Base-by-base conservation (phyloP, 2,797 vertebrate species). In the Sebastes wilsoni region DNA sequence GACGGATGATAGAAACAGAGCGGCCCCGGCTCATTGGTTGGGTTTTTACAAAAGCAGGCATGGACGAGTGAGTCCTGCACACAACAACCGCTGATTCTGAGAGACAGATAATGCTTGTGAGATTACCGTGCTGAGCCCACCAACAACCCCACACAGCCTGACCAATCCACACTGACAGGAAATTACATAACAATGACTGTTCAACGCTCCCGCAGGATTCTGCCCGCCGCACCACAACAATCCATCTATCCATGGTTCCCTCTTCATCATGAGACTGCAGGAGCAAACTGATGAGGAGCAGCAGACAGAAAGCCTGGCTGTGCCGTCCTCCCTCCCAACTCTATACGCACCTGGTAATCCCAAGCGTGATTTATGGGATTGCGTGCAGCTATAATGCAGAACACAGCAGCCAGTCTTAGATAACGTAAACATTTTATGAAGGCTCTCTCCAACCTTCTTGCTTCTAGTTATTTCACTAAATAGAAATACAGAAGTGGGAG, bases 171-270 rank as follows among this genome's bases (percentile, higher is more conserved):
- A 12, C 79, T 2, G 42, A 89, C 75, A 85, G 91, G 80, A 91
- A 91, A 92, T 95, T 94, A 92, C 80, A 89, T 94, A 95, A 95
- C 81, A 83, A 82, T 81, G 88, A 89, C 68, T 69, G 82, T 80
- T 86, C 87, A 84, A 80, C 79, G 16, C 79, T 87, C 85, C 70
- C 34, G n/a, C 71, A 81, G 75, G 84, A 77, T 86, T 84, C 82
- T 73, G 77, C 81, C 85, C 46, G 38, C 42, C 16, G 42, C 85
- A 72, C 64, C 77, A 82, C 82, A 61, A 89, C 86, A 86, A 89
- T 80, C 86, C 76, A 42, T 69, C 88, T 9, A 65, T 73, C 84
- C 75, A 11, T 16, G 25, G 56, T 61, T 78, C 38, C 30, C 66
- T 71, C 77, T 79, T 69, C 32, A 76, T 80, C 23, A 16, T 38